A percentile compares a stretch with the other conserved stretches of the same genome.
Evolutionary conservation across 1,140 invertebrate species (phyloP).

Genomic region (Brachionus paranguensis): DNA sequence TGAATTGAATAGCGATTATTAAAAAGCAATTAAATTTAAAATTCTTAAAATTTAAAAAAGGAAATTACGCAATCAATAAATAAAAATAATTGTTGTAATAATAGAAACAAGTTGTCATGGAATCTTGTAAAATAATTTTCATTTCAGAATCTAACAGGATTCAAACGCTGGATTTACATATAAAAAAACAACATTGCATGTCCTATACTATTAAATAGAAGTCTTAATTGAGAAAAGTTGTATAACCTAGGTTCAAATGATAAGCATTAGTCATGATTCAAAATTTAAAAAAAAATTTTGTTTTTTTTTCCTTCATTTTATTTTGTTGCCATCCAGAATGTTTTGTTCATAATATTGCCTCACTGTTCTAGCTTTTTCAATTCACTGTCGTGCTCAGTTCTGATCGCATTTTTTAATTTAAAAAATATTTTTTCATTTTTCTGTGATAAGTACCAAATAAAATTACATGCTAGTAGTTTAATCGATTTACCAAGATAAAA

Average conservation of each 20-base stretch:
- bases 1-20: not conserved
- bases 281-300: not conserved
- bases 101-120: slow-evolving; percentile 31
- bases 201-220: not conserved
- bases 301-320: not conserved
- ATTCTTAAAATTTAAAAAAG: not conserved
- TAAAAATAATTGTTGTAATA: not conserved
- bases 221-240: not conserved
- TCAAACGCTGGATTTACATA: not conserved
- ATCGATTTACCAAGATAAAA: not conserved
- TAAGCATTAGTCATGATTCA: slow-evolving; percentile 11
- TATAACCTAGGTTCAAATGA: not conserved
- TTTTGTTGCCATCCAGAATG: not conserved
- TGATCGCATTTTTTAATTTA: not conserved
- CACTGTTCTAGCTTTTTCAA: not conserved
- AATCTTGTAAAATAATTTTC: not conserved
- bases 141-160: not conserved
- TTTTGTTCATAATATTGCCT: not conserved
- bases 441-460: not conserved
- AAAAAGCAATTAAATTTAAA: not conserved
- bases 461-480: not conserved
- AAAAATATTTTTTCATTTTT: not conserved
- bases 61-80: not conserved
- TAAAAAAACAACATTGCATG: not conserved
- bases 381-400: not conserved